phyloP scores from a whole-genome alignment of 2,113 vertebrate species.

The Arenaria interpres region DNA sequence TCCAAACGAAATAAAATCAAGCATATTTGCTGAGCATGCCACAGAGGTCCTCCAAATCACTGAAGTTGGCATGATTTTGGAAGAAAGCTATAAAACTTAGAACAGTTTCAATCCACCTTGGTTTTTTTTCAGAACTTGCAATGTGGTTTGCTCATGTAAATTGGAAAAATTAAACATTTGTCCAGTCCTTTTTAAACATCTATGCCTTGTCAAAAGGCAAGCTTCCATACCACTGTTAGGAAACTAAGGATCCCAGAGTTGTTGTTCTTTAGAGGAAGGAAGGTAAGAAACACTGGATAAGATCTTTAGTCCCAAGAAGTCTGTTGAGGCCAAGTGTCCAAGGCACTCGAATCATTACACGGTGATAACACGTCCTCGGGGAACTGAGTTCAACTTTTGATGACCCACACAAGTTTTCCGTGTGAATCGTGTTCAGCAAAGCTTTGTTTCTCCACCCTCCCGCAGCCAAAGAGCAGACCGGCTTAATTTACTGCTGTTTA shows the following conservation, averaged over 20 bases:
- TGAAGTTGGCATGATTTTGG: not conserved
- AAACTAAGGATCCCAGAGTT: not conserved
- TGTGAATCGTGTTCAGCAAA: not conserved
- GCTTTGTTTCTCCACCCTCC: not conserved
- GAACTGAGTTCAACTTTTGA: not conserved
- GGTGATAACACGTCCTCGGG: not conserved
- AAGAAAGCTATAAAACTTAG: not conserved
- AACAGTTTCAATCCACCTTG: not conserved
- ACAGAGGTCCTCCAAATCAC: not conserved
- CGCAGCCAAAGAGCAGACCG: not conserved
- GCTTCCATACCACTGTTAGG: not conserved
- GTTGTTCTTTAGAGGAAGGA: not conserved
- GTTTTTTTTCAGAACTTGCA: fast-evolving
- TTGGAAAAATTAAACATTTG: not conserved
- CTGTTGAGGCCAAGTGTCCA: not conserved
- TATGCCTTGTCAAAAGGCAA: not conserved
- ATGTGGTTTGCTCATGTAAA: fast-evolving
- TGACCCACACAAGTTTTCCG: not conserved
- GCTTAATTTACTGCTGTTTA: slow-evolving; percentile 67
- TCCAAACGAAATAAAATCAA: not conserved
- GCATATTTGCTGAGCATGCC: not conserved
- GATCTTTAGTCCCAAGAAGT: not conserved
- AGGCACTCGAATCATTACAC: not conserved
- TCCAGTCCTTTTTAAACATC: not conserved
- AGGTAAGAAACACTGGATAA: not conserved